Evolutionary conservation across 2,888 invertebrate genomes (phyloP).

Genomic region (Deroplatys truncata): DNA sequence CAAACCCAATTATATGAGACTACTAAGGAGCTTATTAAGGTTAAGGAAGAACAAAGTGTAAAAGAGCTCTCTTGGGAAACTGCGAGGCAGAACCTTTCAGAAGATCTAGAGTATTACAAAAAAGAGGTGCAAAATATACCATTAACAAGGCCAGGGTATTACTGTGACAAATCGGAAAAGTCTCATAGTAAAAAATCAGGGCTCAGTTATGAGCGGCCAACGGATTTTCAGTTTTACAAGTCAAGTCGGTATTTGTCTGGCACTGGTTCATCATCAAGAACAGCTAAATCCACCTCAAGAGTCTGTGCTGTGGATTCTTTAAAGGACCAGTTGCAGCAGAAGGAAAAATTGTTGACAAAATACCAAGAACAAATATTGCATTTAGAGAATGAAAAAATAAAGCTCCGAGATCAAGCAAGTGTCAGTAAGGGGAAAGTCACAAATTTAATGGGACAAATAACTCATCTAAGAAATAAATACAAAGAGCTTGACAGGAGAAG

Average conservation of each 20-base stretch:
- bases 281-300: not conserved
- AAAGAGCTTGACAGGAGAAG: conserved; percentile 43
- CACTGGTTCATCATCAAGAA: not conserved
- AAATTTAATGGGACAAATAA: conserved; percentile 42
- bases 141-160: not conserved
- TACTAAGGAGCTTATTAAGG: conserved; percentile 42
- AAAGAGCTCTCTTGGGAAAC: conserved; percentile 42
- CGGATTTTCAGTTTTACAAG: too few relatives aligned
- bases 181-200: not conserved
- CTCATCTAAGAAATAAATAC: conserved; percentile 43
- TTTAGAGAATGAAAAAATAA: conserved; percentile 15
- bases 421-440: conserved; percentile 38
- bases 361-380: conserved; percentile 17
- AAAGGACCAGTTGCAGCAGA: conserved; percentile 14
- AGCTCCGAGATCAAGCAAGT: not conserved
- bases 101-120: conserved; percentile 17
- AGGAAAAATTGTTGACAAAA: conserved; percentile 11
- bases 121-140: conserved; percentile 10
- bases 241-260: not conserved
- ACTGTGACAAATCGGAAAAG: not conserved
- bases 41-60: conserved; percentile 40
- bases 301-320: not conserved
- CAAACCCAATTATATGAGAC: conserved; percentile 45
- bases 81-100: conserved; percentile 35
- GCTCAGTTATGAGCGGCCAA: too few relatives aligned